Evolutionary conservation across 2,113 vertebrate species (phyloP).

Genomic region (Heterocephalus glaber): DNA sequence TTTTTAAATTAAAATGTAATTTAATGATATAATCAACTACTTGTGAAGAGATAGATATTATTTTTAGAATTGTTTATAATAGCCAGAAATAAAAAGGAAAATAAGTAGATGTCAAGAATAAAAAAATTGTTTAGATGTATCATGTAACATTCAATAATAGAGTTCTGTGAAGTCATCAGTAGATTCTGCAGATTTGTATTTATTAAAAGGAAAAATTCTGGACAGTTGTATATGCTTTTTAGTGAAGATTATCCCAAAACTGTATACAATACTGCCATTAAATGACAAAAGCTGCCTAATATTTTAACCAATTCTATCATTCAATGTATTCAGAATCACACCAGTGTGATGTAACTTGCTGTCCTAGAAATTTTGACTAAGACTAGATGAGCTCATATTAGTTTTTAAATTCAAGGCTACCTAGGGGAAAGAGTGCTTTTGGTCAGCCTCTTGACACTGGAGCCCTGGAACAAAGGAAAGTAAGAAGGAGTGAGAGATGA

Average conservation of each 20-base stretch:
- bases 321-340: background rate
- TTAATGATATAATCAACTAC: background rate
- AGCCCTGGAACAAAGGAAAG: background rate
- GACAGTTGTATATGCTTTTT: background rate
- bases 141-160: background rate
- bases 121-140: background rate
- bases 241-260: background rate
- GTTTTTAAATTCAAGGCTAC: background rate
- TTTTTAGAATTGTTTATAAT: background rate
- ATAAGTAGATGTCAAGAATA: background rate
- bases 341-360: background rate
- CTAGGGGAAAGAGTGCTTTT: accelerated
- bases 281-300: background rate
- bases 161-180: background rate
- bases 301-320: background rate
- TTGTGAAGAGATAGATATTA: background rate
- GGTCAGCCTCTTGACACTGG: background rate
- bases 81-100: background rate
- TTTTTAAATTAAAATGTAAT: background rate
- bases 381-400: background rate
- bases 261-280: background rate
- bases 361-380: background rate
- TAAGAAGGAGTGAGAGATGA: background rate
- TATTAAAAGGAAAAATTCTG: background rate
- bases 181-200: background rate